Base-by-base conservation (phyloP, 2,797 vertebrate genomes). In the Adelosebastes latens region DNA sequence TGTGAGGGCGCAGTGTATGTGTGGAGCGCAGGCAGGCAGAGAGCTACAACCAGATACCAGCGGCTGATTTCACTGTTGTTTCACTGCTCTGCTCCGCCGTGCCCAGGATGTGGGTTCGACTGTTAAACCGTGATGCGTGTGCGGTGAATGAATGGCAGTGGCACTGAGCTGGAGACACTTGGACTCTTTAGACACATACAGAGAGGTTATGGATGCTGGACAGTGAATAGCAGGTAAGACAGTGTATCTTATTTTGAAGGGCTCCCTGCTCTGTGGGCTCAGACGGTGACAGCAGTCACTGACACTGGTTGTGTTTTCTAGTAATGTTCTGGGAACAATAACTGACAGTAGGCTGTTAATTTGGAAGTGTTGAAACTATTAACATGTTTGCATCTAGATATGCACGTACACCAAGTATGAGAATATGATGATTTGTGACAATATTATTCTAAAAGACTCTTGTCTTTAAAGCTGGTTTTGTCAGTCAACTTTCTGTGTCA, bases 81-180 rank as follows among this genome's bases (percentile, higher is more conserved):
- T 80, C 58, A 34, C 77, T 62, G 24, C 20, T 12, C 39, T 20
- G 16, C 73, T 58, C 74, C 9, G 39, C 71, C 49, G 20, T 66
- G 60, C 69, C 72, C 91, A 94, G 94, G 94, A 95, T 94, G 94
- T 93, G 92, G 87, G 36, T 84, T 81, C n/a, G 39, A 74, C 83
- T 84, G 79, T 76, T 79, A 32, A 71, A 80, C 68, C 16, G 61
- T 71, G 39, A 18, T 36, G 73, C 32, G 72, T 52, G 60, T 8
- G 66, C 18, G 31, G 10, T 89, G 81, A 89, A 85, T 93, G 90
- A 91, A 92, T 90, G 91, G 84, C 68, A 81, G 62, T 25, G 46
- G 31, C 70, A 58, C 79, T 84, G 70, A 87, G 52, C 83, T 64
- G 67, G 77, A 84, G 80, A 83, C 70, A 67, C 79, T 83, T 66